Conservation (phyloP, 2,888 invertebrate species). For the Lasius platythorax region DNA sequence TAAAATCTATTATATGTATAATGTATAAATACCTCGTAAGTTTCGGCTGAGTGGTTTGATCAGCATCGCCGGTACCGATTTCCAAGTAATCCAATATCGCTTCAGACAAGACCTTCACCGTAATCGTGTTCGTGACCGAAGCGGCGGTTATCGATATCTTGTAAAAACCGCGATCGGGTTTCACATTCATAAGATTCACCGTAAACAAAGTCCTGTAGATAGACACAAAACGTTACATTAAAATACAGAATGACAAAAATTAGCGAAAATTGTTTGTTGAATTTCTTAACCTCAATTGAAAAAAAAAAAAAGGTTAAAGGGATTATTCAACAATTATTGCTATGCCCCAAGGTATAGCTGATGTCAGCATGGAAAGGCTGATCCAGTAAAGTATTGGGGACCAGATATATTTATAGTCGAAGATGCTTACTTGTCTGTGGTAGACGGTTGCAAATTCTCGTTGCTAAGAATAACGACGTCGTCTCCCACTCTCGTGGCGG, state of each 20-base stretch:
- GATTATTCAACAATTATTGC: slow-evolving; percentile 75
- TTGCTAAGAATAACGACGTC: slow-evolving; percentile 92
- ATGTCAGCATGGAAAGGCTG: slow-evolving; percentile 68
- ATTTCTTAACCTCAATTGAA: slow-evolving; percentile 58
- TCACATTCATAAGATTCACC: slow-evolving; percentile 92
- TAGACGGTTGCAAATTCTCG: slow-evolving; percentile 86
- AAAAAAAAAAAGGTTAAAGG: slow-evolving; percentile 64
- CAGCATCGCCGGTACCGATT: slow-evolving; percentile 95
- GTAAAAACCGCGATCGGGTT: slow-evolving; percentile 95
- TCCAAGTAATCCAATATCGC: slow-evolving; percentile 93
- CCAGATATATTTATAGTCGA: background rate
- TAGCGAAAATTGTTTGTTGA: slow-evolving; percentile 67
- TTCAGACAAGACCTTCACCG: slow-evolving; percentile 91
- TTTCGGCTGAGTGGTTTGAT: slow-evolving; percentile 94
- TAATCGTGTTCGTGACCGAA: slow-evolving; percentile 87
- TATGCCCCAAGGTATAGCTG: slow-evolving; percentile 85
- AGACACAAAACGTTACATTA: slow-evolving; percentile 2
- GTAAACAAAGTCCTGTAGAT: slow-evolving; percentile 89
- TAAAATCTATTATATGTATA: slow-evolving; percentile 2
- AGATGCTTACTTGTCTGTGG: slow-evolving; percentile 83
- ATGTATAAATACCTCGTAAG: slow-evolving; percentile 87
- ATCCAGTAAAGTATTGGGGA: slow-evolving; percentile 83
- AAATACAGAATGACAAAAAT: slow-evolving; percentile 15
- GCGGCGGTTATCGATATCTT: slow-evolving; percentile 92
- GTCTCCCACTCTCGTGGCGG: slow-evolving; percentile 91